Evolutionary conservation across 2,797 vertebrate genomes (phyloP).

Genomic region (Muscicapa comitata): DNA sequence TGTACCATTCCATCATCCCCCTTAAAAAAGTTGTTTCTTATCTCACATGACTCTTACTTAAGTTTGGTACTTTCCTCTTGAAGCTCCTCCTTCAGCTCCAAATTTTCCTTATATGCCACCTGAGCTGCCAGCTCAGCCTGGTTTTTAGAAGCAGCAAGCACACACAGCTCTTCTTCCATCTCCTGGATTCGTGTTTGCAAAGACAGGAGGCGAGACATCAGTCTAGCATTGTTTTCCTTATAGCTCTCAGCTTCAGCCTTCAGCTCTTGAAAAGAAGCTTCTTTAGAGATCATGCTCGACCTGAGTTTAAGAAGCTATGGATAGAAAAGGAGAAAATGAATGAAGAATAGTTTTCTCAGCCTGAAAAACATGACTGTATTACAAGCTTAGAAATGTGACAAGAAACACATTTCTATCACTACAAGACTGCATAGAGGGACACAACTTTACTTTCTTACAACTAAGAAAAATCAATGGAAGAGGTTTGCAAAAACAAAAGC

Average conservation of each 20-base stretch:
- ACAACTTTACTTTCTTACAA: not conserved
- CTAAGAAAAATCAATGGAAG: not conserved
- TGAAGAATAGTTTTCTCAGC: not conserved
- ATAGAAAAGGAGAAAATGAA: not conserved
- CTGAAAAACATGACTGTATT: not conserved
- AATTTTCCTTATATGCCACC: constrained; percentile 67
- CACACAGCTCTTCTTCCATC: constrained; percentile 70
- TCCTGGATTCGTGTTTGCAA: constrained; percentile 74
- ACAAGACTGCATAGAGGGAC: not conserved
- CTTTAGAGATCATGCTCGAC: constrained; percentile 72
- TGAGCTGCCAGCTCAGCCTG: constrained; percentile 71
- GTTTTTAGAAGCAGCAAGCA: constrained; percentile 61
- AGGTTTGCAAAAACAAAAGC: not conserved
- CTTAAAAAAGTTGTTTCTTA: not conserved
- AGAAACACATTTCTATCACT: not conserved
- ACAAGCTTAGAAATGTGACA: not conserved
- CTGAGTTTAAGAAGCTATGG: constrained; percentile 74
- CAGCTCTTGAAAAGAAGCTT: constrained; percentile 73
- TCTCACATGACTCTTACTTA: constrained; percentile 66
- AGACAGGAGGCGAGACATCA: constrained; percentile 74
- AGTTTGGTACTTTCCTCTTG: constrained; percentile 64
- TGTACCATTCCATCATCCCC: not conserved
- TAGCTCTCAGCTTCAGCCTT: constrained; percentile 72
- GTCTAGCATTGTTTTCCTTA: constrained; percentile 78
- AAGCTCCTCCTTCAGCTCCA: constrained; percentile 69